Evolutionary conservation across 2,113 vertebrate species (phyloP), one percentile per base, ranked within the genome.

Genomic region (Laterallus jamaicensis): DNA sequence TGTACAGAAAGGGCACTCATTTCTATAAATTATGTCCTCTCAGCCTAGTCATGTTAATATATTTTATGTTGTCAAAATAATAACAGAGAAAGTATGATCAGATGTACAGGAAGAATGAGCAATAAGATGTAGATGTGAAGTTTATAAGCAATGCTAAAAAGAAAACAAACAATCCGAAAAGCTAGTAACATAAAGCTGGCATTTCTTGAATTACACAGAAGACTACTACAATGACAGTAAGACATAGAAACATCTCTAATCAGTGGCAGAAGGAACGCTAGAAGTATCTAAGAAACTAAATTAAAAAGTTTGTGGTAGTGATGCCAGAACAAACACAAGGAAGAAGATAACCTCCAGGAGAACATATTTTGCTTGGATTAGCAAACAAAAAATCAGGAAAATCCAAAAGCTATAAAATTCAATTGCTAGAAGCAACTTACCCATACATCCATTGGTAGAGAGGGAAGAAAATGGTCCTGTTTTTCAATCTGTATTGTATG

Each of bases 271-370:
- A 92, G 25, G 94, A 73, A 39, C 47, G 69, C 69, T 89, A 32
- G 37, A 96, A 91, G 77, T 86, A 91, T 17, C 39, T 93, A 80
- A 59, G 59, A 69, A 96, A 76, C 67, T 86, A 92, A 94, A 93
- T 39, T 76, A 85, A 67, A 50, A 88, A 16, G 44, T 20, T 93
- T 68, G 15, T 77, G 74, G 39, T 67, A 17, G 21, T 19, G 37
- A 37, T 64, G 52, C 19, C 70, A 74, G 91, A 96, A 73, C 24
- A 60, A 91, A 88, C 11, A 67, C 40, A 80, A 88, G 79, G 37
- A 69, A 95, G 64, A 88, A 88, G 50, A 82, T 82, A 90, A 42
- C 5, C 35, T 75, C 60, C 55, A 86, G 22, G 16, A 85, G 94
- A 93, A 15, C 10, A n/a, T 3, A 42, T 26, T 71, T 6, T n/a